Evolutionary conservation across 2,113 vertebrate genomes (phyloP).

Genomic region (Danionella cerebrum): DNA sequence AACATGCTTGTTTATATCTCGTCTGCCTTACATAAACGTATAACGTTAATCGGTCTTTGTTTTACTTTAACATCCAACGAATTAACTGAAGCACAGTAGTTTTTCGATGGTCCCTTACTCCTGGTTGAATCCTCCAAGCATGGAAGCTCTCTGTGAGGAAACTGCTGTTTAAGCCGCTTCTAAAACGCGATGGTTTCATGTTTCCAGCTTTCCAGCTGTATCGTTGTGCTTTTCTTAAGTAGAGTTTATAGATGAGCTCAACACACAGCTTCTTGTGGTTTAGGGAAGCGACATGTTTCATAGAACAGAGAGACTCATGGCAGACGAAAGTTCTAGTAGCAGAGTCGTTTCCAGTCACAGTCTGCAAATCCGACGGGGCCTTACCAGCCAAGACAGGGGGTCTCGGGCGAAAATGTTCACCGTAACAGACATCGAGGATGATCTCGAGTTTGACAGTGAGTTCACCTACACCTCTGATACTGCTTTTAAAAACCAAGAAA

Average conservation of each 20-base stretch:
- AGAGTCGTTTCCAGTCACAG: neutral
- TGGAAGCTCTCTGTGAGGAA: too few species aligned
- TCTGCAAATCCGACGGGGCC: conserved; percentile 11
- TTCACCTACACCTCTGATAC: neutral
- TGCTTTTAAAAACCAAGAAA: neutral
- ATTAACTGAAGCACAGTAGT: too few species aligned
- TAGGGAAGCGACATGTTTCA: conserved; percentile 29
- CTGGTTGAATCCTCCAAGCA: too few species aligned
- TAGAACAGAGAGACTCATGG: neutral
- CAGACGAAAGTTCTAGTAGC: conserved; percentile 53
- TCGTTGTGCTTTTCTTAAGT: neutral
- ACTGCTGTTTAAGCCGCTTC: neutral
- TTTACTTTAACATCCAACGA: too few species aligned
- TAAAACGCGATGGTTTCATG: neutral
- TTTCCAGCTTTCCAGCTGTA: neutral
- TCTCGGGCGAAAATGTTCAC: conserved; percentile 26
- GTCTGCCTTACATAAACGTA: too few species aligned
- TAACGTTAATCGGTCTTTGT: too few species aligned
- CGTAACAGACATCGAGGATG: conserved; percentile 54
- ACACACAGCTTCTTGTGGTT: neutral
- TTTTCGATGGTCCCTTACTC: too few species aligned
- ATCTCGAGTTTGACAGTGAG: conserved; percentile 69
- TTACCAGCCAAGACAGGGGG: neutral
- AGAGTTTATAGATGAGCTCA: neutral
- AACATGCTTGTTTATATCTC: too few species aligned